phyloP scores from a whole-genome alignment of 2,113 vertebrate species.

The Anser cygnoides region DNA sequence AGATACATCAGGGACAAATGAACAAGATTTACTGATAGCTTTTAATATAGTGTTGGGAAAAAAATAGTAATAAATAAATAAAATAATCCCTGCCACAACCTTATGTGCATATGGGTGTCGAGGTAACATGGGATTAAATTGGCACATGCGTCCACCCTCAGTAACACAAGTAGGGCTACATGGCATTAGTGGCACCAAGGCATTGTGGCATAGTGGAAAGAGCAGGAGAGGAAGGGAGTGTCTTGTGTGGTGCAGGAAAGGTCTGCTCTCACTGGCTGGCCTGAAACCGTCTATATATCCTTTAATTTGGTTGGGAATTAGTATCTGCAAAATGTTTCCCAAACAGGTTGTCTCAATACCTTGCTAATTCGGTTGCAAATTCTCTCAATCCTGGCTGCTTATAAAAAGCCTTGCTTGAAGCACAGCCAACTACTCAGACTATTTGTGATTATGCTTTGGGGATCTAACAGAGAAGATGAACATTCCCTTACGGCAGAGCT shows the following conservation, averaged over 20 bases:
- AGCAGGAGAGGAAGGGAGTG: background rate
- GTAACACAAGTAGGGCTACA: background rate
- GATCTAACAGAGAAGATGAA: conserved; percentile 5
- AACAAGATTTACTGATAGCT: background rate
- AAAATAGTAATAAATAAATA: background rate
- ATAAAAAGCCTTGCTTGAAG: conserved; percentile 14
- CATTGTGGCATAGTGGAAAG: background rate
- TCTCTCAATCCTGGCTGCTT: background rate
- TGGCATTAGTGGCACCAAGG: background rate
- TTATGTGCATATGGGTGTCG: background rate
- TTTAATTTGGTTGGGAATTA: background rate
- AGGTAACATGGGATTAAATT: background rate
- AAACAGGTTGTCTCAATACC: background rate
- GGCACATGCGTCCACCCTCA: background rate
- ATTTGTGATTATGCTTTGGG: background rate
- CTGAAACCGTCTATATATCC: background rate
- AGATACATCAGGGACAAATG: background rate
- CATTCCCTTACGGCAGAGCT: background rate
- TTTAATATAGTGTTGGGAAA: background rate
- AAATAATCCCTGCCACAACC: rapidly evolving
- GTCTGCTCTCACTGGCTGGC: background rate
- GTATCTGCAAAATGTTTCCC: background rate
- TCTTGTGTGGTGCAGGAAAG: background rate
- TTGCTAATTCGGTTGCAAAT: conserved; percentile 26
- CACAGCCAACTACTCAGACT: background rate